These are phyloP conservation scores for Heterochromis multidens DNA, from an alignment of 2,113 vertebrate genomes.

Conservation along the genomic window DNA sequence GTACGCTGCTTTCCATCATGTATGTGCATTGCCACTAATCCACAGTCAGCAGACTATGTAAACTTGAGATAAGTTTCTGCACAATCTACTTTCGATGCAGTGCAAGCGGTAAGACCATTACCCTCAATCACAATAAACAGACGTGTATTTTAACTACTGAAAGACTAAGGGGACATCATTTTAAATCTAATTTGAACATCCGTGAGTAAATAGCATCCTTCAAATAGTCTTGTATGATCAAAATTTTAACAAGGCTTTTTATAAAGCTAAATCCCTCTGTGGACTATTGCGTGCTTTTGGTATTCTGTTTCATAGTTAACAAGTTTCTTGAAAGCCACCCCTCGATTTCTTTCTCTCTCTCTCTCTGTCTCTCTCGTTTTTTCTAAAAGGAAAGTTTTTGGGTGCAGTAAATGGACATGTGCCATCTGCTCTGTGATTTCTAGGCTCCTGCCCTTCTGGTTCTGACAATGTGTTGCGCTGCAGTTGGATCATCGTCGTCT, in stretches of 20 bases:
- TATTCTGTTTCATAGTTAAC: not conserved
- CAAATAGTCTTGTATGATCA: not conserved
- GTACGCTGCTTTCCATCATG: not conserved
- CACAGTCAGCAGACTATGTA: not conserved
- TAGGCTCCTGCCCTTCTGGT: not conserved
- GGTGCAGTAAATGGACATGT: not conserved
- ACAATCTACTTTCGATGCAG: not conserved
- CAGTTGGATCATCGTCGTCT: not conserved
- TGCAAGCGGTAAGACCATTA: not conserved
- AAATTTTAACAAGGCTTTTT: not conserved
- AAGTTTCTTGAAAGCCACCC: not conserved
- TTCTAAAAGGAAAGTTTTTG: not conserved
- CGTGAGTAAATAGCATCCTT: not conserved
- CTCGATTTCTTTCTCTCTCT: not conserved
- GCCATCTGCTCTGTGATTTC: constrained; percentile 19
- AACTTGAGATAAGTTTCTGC: constrained; percentile 34
- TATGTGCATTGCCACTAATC: not conserved
- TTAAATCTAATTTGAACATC: not conserved
- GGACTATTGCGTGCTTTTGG: not conserved
- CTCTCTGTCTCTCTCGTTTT: not conserved
- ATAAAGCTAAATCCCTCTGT: not conserved
- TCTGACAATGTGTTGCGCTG: not conserved
- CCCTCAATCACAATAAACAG: not conserved
- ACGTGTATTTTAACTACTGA: not conserved
- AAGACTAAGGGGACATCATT: not conserved